Percentiles rank a stretch among this genome's conserved stretches.
Evolutionary conservation across 2,888 invertebrate genomes (phyloP).

Genomic region (Rutpela maculata): DNA sequence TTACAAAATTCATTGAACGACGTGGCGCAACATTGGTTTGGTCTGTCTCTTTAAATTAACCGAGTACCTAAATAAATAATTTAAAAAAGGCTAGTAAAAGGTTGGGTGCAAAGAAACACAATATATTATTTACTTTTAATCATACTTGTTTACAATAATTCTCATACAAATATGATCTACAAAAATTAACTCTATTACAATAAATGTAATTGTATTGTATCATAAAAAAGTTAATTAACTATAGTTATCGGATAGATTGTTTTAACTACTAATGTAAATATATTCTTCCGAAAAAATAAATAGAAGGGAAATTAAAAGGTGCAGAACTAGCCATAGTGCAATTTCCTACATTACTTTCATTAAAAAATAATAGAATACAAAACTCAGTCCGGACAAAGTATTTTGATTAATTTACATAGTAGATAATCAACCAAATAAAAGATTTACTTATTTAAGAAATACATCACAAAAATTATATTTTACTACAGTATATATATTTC

Average conservation of each 20-base stretch:
- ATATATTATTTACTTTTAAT: conserved; percentile 40
- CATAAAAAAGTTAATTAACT: conserved; percentile 53
- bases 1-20: no score
- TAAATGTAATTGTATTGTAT: conserved; percentile 50
- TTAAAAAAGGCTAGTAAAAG: conserved; percentile 14
- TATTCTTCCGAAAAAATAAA: conserved; percentile 38
- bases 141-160: conserved; percentile 61
- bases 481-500: conserved; percentile 26
- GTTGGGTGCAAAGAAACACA: conserved; percentile 11
- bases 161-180: conserved; percentile 63
- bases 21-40: no score
- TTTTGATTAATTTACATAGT: conserved; percentile 50
- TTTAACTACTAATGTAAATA: conserved; percentile 40
- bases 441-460: conserved; percentile 22
- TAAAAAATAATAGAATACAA: conserved; percentile 46
- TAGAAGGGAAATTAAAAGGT: conserved; percentile 36
- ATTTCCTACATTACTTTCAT: conserved; percentile 29
- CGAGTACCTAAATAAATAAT: no score
- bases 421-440: conserved; percentile 40
- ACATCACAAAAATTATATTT: conserved; percentile 35
- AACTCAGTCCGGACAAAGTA: conserved; percentile 50
- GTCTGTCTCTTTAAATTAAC: no score
- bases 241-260: conserved; percentile 34
- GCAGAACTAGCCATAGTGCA: conserved; percentile 44
- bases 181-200: conserved; percentile 56